Conservation (phyloP, 2,888 invertebrate genomes). For the Adineta ricciae region DNA sequence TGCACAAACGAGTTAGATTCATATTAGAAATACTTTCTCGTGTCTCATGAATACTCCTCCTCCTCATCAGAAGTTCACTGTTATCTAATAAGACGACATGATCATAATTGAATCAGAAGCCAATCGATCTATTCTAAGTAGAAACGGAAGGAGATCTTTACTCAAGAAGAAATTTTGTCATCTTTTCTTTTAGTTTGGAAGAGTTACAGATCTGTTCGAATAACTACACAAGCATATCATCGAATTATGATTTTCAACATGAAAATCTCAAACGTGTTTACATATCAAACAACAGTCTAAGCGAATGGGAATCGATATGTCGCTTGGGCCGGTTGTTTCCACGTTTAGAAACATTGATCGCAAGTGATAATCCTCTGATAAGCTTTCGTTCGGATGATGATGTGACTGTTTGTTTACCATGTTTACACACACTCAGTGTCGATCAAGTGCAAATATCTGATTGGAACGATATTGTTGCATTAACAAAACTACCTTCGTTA, state of each 20-base stretch:
- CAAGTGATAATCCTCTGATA: slow-evolving; percentile 50
- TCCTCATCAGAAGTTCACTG: too few relatives aligned
- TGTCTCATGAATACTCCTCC: too few relatives aligned
- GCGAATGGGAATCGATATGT: slow-evolving; percentile 27
- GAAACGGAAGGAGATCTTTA: too few relatives aligned
- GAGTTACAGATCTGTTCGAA: slow-evolving; percentile 85
- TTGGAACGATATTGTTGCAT: slow-evolving; percentile 78
- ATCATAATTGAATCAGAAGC: not conserved
- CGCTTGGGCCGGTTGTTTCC: slow-evolving; percentile 74
- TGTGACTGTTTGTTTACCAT: not conserved
- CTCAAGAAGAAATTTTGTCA: too few relatives aligned
- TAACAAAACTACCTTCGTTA: slow-evolving; percentile 70
- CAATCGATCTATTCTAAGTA: not conserved
- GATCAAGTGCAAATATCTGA: slow-evolving; percentile 56
- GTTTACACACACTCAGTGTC: not conserved
- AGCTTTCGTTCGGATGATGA: slow-evolving; percentile 18
- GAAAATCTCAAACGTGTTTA: slow-evolving; percentile 37
- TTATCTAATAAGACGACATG: too few relatives aligned
- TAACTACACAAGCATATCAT: slow-evolving; percentile 50
- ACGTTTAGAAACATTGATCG: slow-evolving; percentile 68
- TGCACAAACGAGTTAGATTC: too few relatives aligned
- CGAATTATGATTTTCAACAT: slow-evolving; percentile 55
- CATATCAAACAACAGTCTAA: slow-evolving; percentile 19
- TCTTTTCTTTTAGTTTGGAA: slow-evolving; percentile 57
- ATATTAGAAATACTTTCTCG: too few relatives aligned